phyloP scores from a whole-genome alignment of 2,797 vertebrate species.

The Limosa lapponica region DNA sequence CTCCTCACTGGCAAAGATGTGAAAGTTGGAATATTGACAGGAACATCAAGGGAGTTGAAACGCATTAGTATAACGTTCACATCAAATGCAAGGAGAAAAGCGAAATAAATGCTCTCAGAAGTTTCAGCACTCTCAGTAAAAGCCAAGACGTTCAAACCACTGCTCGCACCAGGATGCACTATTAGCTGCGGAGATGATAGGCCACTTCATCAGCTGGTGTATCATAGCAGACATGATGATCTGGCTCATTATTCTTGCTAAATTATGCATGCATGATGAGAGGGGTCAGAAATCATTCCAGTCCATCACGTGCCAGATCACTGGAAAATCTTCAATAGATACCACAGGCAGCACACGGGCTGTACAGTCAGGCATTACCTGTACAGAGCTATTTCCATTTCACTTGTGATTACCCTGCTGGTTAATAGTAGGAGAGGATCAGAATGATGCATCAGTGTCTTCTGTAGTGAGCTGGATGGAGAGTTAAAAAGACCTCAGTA shows the following conservation, averaged over 20 bases:
- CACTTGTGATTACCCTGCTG: neutral
- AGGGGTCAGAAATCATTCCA: neutral
- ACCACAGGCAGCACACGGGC: neutral
- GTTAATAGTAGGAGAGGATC: neutral
- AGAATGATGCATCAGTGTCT: neutral
- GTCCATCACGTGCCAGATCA: neutral
- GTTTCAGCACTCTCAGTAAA: constrained; percentile 81
- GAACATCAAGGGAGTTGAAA: neutral
- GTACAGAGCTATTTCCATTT: neutral
- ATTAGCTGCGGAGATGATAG: neutral
- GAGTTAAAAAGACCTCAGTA: neutral
- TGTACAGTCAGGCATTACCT: neutral
- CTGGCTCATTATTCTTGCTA: constrained; percentile 24
- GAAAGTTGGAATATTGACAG: constrained; percentile 1
- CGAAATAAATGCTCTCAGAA: constrained; percentile 76
- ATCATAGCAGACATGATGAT: neutral
- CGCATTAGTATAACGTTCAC: constrained; percentile 16
- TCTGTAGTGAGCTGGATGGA: neutral
- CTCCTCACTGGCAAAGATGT: neutral
- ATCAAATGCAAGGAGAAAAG: neutral
- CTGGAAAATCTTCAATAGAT: neutral
- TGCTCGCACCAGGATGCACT: neutral
- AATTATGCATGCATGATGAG: neutral
- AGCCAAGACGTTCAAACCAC: constrained; percentile 63
- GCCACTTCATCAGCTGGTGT: neutral